Conservation (phyloP, 2,797 vertebrate genomes). For the Okamejei kenojei region DNA sequence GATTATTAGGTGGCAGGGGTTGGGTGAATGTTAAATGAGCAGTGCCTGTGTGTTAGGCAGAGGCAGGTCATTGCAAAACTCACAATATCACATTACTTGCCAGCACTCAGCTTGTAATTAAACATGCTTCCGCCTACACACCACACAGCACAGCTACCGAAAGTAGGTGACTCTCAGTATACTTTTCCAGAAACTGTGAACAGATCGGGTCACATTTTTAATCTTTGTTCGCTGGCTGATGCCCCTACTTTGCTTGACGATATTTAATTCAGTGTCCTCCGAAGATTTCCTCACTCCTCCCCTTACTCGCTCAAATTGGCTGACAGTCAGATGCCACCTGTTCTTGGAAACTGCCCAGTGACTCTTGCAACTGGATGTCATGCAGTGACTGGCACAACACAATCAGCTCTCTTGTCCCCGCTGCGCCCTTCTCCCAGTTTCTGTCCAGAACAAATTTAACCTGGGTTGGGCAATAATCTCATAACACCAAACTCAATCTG, state of each 20-base stretch:
- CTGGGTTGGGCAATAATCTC: not conserved
- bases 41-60: not conserved
- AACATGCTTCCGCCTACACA: not conserved
- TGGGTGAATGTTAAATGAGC: not conserved
- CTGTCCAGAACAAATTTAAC: not conserved
- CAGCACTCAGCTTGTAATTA: not conserved
- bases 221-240: not conserved
- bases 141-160: not conserved
- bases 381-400: too few species aligned
- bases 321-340: not conserved
- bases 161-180: not conserved
- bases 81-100: not conserved
- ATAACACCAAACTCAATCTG: not conserved
- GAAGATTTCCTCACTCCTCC: not conserved
- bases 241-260: not conserved
- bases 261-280: not conserved
- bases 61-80: not conserved
- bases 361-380: not conserved
- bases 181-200: not conserved
- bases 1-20: too few species aligned
- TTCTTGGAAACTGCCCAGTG: not conserved
- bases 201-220: not conserved
- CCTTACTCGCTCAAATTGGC: not conserved
- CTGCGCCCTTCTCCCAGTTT: too few species aligned
- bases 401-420: too few species aligned